Percentiles rank a stretch among this genome's conserved stretches.
Conservation (phyloP, 2,113 vertebrate species). For the Pterocles orientalis region DNA sequence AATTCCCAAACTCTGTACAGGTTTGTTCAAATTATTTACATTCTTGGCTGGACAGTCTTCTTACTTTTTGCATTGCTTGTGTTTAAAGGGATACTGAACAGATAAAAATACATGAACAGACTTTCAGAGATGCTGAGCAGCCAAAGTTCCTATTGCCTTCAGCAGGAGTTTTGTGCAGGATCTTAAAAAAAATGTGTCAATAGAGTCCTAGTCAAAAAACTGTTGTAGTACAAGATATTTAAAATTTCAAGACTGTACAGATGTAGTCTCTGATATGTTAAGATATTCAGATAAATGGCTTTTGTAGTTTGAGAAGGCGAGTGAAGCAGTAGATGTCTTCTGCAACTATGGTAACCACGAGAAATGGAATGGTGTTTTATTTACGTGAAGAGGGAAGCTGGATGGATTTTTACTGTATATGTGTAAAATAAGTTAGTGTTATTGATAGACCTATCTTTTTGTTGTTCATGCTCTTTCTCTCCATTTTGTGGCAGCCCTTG, state of each 20-base stretch:
- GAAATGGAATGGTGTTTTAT: conserved; percentile 42
- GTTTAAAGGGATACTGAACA: conserved; percentile 40
- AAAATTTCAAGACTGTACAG: conserved; percentile 21
- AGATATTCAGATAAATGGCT: conserved; percentile 11
- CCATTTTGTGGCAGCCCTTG: conserved; percentile 63
- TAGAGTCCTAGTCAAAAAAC: background rate
- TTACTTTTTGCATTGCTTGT: background rate
- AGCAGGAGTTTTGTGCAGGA: background rate
- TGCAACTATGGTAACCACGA: conserved; percentile 39
- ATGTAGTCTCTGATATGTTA: conserved; percentile 10
- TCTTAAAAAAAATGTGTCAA: background rate
- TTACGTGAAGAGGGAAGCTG: conserved; percentile 55
- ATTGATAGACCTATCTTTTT: conserved; percentile 68
- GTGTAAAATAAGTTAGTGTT: conserved; percentile 65
- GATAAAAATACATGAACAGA: conserved; percentile 8
- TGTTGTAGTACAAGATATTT: conserved; percentile 57
- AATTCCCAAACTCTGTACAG: conserved; percentile 25
- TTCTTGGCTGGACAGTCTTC: background rate
- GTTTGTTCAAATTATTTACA: conserved; percentile 32
- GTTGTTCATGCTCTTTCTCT: conserved; percentile 40
- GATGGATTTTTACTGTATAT: conserved; percentile 52
- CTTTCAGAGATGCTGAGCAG: background rate
- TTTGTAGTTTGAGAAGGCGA: background rate
- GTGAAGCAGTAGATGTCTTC: conserved; percentile 48
- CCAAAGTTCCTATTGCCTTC: background rate